Base-by-base conservation (phyloP, 2,113 vertebrate genomes). In the Spheniscus mendiculus region DNA sequence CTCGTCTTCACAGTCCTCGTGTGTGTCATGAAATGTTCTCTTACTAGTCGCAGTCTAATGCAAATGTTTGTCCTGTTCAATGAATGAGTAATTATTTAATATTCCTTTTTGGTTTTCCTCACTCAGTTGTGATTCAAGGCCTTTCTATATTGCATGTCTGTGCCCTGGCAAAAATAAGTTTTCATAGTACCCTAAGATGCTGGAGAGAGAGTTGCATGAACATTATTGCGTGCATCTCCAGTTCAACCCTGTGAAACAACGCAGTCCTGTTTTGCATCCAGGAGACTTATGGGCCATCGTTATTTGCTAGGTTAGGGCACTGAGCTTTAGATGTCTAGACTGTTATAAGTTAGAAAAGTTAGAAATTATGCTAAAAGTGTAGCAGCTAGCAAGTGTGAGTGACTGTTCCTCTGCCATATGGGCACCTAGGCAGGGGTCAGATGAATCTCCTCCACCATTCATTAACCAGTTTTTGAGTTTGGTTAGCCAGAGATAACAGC, bases 221-320 rank as follows among this genome's bases (percentile, higher is more conserved):
- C 2, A 1, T 36, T 34, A 55, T 7, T 36, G 2, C 9, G 7
- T n/a, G 17, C 3, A 3, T 36, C 7, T 23, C 40, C 20, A 21
- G 29, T 21, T 34, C 34, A 70, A 55, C 11, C 1, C 23, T 16
- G 34, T 71, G 79, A 17, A n/a, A 53, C 20, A 53, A 3, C 18
- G 12, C 5, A 15, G 21, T 21, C 40, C 53, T 55, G 18, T 42
- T 61, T 73, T 49, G 26, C 40, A 55, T 6, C 15, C 26, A 44
- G 66, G 40, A 93, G 21, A 12, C 25, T 21, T n/a, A 3, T 3
- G 18, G 21, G 40, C 52, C 20, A 11, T 25, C 21, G 5, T 13
- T 45, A 3, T 26, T 58, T 71, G 18, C 32, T 50, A 22, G 16
- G 32, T 88, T 45, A 59, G 25, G 26, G 29, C 5, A 4, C 22